A percentile compares a stretch with the other conserved stretches of the same genome.
These are phyloP conservation scores for Saxicola maurus DNA, from an alignment of 2,797 vertebrate species.

Conservation along the genomic window DNA sequence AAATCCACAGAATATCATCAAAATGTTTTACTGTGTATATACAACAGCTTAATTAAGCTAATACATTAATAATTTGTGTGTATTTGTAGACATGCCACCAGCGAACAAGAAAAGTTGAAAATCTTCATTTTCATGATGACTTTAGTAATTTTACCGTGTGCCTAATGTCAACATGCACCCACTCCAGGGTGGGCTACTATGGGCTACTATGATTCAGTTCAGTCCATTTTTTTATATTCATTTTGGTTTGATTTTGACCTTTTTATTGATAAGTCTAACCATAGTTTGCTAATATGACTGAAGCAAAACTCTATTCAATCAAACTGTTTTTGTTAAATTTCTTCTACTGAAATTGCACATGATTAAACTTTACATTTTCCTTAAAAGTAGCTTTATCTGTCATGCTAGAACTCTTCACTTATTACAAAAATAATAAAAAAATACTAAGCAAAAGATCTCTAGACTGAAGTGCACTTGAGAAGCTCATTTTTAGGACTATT, in stretches of 20 bases:
- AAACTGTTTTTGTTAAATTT: background rate
- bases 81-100: background rate
- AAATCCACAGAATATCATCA: slow-evolving; percentile 25
- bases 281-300: background rate
- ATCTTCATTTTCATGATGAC: background rate
- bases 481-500: background rate
- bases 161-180: background rate
- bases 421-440: background rate
- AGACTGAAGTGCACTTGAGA: background rate
- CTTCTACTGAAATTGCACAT: background rate
- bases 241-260: background rate
- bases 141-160: background rate
- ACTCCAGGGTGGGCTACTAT: background rate
- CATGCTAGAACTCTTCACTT: background rate
- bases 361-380: background rate
- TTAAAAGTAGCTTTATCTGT: background rate
- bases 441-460: background rate
- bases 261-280: background rate
- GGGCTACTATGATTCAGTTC: background rate
- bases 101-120: background rate
- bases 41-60: slow-evolving; percentile 25
- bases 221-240: background rate
- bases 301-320: background rate
- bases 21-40: background rate
- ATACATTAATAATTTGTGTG: background rate